Evolutionary conservation across 2,797 vertebrate species (phyloP), one percentile per base, ranked within the genome.

Genomic region (Prunella strophiata): DNA sequence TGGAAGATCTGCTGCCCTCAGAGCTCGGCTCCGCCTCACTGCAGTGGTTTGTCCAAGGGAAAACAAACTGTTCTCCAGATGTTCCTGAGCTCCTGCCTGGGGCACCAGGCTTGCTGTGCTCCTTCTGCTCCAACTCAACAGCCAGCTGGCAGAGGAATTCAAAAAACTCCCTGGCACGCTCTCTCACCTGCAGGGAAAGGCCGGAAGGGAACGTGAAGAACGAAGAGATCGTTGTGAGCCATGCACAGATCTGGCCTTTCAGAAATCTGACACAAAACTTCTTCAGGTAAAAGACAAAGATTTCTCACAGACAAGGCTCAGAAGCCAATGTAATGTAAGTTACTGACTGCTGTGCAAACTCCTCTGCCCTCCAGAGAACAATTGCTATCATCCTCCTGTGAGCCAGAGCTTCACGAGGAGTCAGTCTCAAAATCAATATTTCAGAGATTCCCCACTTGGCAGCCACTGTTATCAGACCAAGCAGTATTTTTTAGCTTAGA

Each of bases 81-180:
- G 55, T 47, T 93, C 89, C 96, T 68, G 96, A 91, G 85, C 21
- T 77, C 59, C 71, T 81, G 89, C 85, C 68, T 3, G 72, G 45
- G 14, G n/a, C 80, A 43, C 50, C 87, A 5, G 57, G 54, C 8
- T 38, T 8, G 34, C 50, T 14, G 6, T 61, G 71, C 11, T 94
- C 94, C 4, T 93, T 96, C 47, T 81, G 93, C 83, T 91, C 88
- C 81, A 98, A 97, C 18, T 98, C 97, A 94, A 98, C 45, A 93
- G 98, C 97, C 72, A 98, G 96, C 40, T 95, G 98, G 95, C 99
- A 99, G 43, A 99, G 97, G 93, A 97, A 98, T 86, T 98, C 97
- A 91, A 99, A 99, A 95, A 99, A 99, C 62, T 98, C 98, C 97
- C 97, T 98, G 30, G 98, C 98, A 32, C 99, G 98, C 51, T 96